Base-by-base conservation (phyloP, 2,888 invertebrate genomes). In the Microplitis manilae region DNA sequence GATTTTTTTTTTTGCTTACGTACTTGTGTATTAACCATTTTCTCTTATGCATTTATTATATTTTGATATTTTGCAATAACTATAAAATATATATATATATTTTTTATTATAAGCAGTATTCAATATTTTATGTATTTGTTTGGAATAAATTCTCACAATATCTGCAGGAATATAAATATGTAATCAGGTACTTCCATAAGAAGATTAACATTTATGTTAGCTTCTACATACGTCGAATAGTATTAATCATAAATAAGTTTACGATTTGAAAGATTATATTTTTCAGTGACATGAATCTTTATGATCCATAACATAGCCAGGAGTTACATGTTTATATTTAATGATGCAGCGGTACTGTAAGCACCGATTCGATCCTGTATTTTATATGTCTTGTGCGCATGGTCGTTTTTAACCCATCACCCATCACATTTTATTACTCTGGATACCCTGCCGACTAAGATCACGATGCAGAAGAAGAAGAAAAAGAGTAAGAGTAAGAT, bases 401-500 rank as follows among this genome's bases (percentile, higher is more conserved):
- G 64, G 50, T 40, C 73, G 62, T 41, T 17, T 74, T 60, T 1
- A 41, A 62, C 69, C 68, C 65, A 64, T 69, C 73, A 62, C 69
- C 68, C 65, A 64, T 69, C 73, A 40, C 73, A 50, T 68, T 75
- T 73, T 50, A 50, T 64, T 65, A 73, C 30, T 30, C 30, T 68
- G 2, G 41, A 60, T 75, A 77, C 79, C 75, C 77, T 79, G 78
- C 72, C 62, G 77, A 77, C 75, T 75, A 70, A 62, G 65, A 30
- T 30, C 13, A 65, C 5, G 30, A 30, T 20, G 65, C 6, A 65
- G 50, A 50, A 79, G 78, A 73, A 68, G 76, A 79, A 62, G 65
- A 30, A 30, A 8, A 65, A 65, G 30, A 30, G 20, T n/a, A 9
- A 65, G 50, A 50, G 13, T 13, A 6, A 9, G 13, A 30, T 65